Evolutionary conservation across 37 sponge, comb jelly and placozoan genomes (phyloP).

Genomic region (Eunapius fragilis): DNA sequence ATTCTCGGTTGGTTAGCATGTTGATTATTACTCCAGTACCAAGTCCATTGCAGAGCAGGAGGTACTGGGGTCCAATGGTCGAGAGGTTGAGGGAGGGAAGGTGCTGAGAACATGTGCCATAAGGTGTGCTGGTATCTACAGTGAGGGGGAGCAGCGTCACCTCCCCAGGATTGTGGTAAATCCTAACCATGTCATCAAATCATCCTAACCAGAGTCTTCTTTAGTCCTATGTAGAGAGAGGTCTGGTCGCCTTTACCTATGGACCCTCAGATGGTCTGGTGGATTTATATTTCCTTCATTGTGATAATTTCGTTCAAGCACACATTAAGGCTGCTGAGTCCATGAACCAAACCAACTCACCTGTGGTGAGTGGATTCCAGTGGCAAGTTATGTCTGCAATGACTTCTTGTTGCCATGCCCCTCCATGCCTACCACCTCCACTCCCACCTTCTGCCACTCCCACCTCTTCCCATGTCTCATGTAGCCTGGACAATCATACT

Average conservation of each 20-base stretch:
- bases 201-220: neutral
- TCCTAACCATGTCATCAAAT: neutral
- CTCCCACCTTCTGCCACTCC: neutral
- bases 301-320: conserved; percentile 76
- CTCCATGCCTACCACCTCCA: neutral
- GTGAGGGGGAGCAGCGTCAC: conserved; percentile 81
- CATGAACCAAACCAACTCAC: conserved; percentile 8
- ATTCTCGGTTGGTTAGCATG: conserved; percentile 31
- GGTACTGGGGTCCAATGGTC: conserved; percentile 68
- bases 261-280: conserved; percentile 48
- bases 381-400: neutral
- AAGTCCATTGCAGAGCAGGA: conserved; percentile 76
- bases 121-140: conserved; percentile 83
- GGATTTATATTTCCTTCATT: conserved; percentile 79
- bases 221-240: conserved; percentile 58
- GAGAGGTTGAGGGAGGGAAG: conserved; percentile 15
- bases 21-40: conserved; percentile 79
- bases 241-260: conserved; percentile 64
- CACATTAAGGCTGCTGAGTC: conserved; percentile 68
- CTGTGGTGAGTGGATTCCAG: conserved; percentile 36
- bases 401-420: neutral
- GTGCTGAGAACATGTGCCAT: conserved; percentile 67
- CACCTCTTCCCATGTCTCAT: neutral
- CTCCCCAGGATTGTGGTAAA: conserved; percentile 81
- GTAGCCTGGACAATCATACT: conserved; percentile 70